phyloP scores from a whole-genome alignment of 2,888 invertebrate species.

The Lepetodrilus schrolli region DNA sequence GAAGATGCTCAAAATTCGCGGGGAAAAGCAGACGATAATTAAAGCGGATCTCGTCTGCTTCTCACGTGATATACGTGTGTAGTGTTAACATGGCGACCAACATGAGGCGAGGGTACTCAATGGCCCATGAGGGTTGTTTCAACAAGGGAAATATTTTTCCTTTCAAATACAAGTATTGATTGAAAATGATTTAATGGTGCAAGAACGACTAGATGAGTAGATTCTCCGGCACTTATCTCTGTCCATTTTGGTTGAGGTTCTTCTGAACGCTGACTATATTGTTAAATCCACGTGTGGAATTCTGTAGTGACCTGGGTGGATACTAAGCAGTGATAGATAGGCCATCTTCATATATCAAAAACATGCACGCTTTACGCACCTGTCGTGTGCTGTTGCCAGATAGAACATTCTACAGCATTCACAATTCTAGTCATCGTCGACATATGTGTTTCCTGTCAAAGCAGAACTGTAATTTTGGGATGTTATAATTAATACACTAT shows the following conservation, averaged over 20 bases:
- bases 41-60: constrained; percentile 19
- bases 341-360: too few relatives aligned
- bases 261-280: neutral
- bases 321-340: too few relatives aligned
- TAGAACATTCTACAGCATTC: too few relatives aligned
- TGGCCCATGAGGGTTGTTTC: neutral
- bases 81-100: constrained; percentile 24
- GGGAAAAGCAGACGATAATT: constrained; percentile 24
- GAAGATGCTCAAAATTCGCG: neutral
- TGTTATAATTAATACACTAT: too few relatives aligned
- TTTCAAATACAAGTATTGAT: neutral
- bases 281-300: neutral
- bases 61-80: constrained; percentile 15
- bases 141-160: constrained; percentile 11
- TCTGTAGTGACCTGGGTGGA: too few relatives aligned
- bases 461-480: too few relatives aligned
- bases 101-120: constrained; percentile 8
- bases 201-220: neutral
- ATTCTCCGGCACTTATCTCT: neutral
- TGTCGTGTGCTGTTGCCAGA: too few relatives aligned
- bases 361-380: too few relatives aligned
- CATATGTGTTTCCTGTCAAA: too few relatives aligned
- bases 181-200: constrained; percentile 15
- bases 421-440: too few relatives aligned
- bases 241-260: neutral